Evolutionary conservation across 2,797 vertebrate species (phyloP).

Genomic region (Alcedo quadribrachys): DNA sequence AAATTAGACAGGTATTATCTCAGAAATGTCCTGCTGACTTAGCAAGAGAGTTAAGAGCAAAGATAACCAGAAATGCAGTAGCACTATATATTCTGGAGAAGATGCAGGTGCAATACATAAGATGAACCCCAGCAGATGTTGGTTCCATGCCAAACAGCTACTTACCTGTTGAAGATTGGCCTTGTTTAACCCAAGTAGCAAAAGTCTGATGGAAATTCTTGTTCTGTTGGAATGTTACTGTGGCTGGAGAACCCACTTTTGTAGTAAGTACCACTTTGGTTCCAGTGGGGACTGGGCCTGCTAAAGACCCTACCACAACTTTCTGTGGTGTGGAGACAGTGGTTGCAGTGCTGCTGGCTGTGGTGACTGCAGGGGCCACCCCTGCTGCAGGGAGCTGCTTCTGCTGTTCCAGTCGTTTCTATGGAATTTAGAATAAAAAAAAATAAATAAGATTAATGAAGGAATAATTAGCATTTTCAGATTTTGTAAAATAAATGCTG

Average conservation of each 20-base stretch:
- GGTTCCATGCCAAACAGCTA: background rate
- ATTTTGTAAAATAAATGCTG: background rate
- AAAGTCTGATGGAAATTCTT: constrained; percentile 98
- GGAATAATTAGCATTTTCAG: background rate
- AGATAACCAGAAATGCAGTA: background rate
- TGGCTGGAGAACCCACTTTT: constrained; percentile 91
- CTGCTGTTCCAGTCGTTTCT: constrained; percentile 95
- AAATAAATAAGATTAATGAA: background rate
- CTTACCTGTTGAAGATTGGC: constrained; percentile 90
- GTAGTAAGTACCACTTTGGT: constrained; percentile 94
- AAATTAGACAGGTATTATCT: background rate
- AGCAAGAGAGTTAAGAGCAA: background rate
- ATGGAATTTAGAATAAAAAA: constrained; percentile 24
- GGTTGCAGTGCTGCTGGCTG: constrained; percentile 78
- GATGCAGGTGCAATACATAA: background rate
- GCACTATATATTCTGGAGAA: background rate
- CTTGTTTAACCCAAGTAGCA: constrained; percentile 98
- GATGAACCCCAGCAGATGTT: background rate
- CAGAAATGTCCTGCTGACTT: background rate
- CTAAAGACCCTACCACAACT: constrained; percentile 87
- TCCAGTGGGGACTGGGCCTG: constrained; percentile 85
- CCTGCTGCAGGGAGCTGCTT: constrained; percentile 81
- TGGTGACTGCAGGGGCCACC: constrained; percentile 70
- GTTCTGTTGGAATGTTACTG: constrained; percentile 96
- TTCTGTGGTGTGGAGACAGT: constrained; percentile 85